phyloP scores from a whole-genome alignment of 92 coral and sea anemone species.

The Galaxea fascicularis region DNA sequence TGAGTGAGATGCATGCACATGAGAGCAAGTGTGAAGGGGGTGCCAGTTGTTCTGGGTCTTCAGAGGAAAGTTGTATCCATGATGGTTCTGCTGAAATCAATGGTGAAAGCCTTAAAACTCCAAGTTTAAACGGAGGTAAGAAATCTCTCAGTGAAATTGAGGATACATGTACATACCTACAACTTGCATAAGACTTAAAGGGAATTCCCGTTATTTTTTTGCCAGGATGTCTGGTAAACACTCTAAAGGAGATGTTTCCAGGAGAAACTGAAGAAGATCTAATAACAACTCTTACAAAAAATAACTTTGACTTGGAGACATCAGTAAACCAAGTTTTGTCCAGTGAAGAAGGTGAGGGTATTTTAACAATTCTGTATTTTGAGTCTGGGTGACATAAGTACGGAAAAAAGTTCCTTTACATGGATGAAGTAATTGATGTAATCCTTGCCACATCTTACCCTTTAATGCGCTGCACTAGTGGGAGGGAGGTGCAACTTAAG shows the following conservation, averaged over 20 bases:
- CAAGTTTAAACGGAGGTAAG: background rate
- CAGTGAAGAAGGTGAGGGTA: too few relatives aligned
- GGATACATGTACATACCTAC: background rate
- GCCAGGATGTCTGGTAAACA: background rate
- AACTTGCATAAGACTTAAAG: background rate
- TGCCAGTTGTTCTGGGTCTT: background rate
- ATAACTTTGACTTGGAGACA: background rate
- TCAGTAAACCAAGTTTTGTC: too few relatives aligned
- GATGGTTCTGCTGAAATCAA: background rate
- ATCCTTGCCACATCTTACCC: too few relatives aligned
- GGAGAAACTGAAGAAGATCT: background rate
- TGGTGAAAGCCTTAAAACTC: background rate
- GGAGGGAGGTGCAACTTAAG: slow-evolving; percentile 4
- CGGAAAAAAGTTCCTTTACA: background rate
- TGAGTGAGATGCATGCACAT: background rate
- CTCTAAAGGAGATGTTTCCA: background rate
- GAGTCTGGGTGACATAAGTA: too few relatives aligned
- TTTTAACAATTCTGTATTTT: too few relatives aligned
- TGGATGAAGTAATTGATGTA: background rate
- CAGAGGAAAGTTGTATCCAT: background rate
- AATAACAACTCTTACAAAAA: background rate
- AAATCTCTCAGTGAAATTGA: background rate
- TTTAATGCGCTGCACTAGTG: background rate
- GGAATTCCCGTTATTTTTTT: background rate
- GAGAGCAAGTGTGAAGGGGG: slow-evolving; percentile 16